Conservation (phyloP, 2,113 vertebrate species). For the Synodontis membranacea region DNA sequence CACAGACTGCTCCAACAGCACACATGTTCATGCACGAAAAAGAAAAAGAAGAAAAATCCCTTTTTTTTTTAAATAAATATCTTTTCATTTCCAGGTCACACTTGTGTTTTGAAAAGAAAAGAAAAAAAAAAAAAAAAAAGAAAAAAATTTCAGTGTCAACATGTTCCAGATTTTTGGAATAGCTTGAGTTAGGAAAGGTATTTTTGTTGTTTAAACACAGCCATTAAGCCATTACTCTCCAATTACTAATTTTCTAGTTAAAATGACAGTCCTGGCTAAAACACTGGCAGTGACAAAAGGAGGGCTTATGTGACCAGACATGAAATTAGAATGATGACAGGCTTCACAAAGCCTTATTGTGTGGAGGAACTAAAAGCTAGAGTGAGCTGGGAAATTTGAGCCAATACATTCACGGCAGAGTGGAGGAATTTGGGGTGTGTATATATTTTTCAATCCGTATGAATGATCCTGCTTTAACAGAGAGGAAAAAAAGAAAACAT, state of each 20-base stretch:
- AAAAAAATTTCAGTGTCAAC: background rate
- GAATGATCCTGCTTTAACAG: background rate
- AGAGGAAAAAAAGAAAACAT: constrained; percentile 3
- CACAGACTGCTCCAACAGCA: background rate
- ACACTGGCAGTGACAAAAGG: background rate
- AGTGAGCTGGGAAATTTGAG: background rate
- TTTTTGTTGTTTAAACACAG: constrained; percentile 6
- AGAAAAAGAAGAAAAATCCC: background rate
- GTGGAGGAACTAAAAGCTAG: background rate
- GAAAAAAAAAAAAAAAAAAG: background rate
- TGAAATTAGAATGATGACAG: constrained; percentile 13
- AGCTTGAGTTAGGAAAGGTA: background rate
- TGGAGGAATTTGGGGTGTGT: background rate
- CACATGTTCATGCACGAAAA: background rate
- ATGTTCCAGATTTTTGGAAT: background rate
- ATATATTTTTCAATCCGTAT: background rate
- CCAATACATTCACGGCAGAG: background rate
- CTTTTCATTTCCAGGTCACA: background rate
- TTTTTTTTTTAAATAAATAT: background rate
- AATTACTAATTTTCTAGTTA: constrained; percentile 28
- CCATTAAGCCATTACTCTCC: constrained; percentile 22
- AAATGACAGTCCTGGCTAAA: constrained; percentile 15
- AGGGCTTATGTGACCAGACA: constrained; percentile 1
- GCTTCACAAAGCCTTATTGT: constrained; percentile 10
- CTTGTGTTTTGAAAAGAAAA: background rate